Conservation (phyloP, 2,113 vertebrate species). For the Pomatostomus ruficeps region DNA sequence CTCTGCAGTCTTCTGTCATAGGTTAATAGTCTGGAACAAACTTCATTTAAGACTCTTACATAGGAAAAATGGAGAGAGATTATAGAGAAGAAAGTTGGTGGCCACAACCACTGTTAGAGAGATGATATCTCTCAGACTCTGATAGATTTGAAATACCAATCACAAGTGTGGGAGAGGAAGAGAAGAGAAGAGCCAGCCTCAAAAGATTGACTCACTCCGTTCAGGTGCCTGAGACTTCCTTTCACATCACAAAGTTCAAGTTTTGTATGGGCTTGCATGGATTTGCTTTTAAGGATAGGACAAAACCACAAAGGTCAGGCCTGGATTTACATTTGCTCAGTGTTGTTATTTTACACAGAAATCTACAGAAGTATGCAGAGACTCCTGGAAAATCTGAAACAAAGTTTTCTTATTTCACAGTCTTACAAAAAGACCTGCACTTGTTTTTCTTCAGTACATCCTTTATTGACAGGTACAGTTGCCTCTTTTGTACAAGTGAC, state of each 20-base stretch:
- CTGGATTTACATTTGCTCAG: neutral
- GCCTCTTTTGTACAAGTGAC: neutral
- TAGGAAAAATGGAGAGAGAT: slow-evolving; percentile 35
- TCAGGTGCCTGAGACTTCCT: neutral
- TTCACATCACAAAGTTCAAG: neutral
- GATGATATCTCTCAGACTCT: neutral
- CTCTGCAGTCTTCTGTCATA: slow-evolving; percentile 70
- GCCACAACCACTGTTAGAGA: neutral
- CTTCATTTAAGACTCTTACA: slow-evolving; percentile 67
- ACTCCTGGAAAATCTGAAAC: neutral
- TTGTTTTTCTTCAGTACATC: neutral
- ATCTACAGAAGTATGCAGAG: neutral
- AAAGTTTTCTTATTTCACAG: neutral
- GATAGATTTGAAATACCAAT: neutral
- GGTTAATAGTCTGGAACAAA: slow-evolving; percentile 79
- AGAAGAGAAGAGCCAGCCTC: neutral
- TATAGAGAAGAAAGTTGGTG: slow-evolving; percentile 56
- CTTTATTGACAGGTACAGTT: neutral
- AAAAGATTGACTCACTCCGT: neutral
- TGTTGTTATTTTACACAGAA: neutral
- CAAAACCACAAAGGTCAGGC: neutral
- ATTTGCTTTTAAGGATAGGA: neutral
- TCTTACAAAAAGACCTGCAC: neutral
- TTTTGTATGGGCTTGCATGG: neutral
- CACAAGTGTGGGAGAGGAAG: neutral